A percentile compares a stretch with the other conserved stretches of the same genome.
Conservation (phyloP, 2,113 vertebrate species). For the Etheostoma spectabile region DNA sequence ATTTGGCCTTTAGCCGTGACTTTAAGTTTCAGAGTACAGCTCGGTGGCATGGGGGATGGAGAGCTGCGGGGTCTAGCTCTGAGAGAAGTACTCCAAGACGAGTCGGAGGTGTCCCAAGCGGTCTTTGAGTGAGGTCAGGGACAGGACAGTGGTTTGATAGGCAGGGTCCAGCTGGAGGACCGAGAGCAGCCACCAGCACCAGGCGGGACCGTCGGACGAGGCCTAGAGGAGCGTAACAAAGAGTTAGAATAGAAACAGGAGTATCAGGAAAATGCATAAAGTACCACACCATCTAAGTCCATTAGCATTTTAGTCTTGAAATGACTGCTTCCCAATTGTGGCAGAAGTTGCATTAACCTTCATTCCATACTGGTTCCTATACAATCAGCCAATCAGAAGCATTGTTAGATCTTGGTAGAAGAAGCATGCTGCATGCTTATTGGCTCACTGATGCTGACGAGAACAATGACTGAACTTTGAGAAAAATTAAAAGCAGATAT, state of each 20-base stretch:
- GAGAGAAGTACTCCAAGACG: slow-evolving; percentile 86
- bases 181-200: slow-evolving; percentile 90
- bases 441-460: no score
- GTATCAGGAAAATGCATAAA: neutral
- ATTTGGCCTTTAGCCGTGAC: slow-evolving; percentile 40
- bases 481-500: neutral
- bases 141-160: slow-evolving; percentile 87
- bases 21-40: slow-evolving; percentile 15
- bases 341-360: neutral
- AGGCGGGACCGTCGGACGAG: slow-evolving; percentile 84
- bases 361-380: no score
- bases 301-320: neutral
- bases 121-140: slow-evolving; percentile 86
- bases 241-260: neutral
- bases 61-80: slow-evolving; percentile 70
- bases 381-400: no score
- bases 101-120: slow-evolving; percentile 87
- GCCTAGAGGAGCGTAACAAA: slow-evolving; percentile 61
- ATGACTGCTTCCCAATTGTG: neutral
- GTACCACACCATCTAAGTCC: neutral
- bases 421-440: no score
- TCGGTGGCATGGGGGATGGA: slow-evolving; percentile 8
- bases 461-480: neutral
- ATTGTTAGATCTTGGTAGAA: no score
- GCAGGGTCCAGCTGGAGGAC: slow-evolving; percentile 86